Evolutionary conservation across 2,888 invertebrate genomes (phyloP).

Genomic region (Tuberolachnus salignus): DNA sequence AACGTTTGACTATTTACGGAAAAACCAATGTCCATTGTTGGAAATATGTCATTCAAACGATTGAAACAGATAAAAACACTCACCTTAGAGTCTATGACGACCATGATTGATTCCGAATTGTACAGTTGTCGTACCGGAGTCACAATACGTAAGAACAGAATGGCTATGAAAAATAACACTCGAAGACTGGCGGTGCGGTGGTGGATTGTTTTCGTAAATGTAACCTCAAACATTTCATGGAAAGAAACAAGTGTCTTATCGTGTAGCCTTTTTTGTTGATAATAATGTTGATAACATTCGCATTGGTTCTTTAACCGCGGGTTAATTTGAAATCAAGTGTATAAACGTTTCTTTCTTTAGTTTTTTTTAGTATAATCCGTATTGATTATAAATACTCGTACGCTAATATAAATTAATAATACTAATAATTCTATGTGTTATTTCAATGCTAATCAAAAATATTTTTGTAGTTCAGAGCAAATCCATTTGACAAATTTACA

Average conservation of each 20-base stretch:
- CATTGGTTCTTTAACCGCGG: background rate
- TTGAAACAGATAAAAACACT: slow-evolving; percentile 36
- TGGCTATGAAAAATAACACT: background rate
- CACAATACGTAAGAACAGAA: slow-evolving; percentile 18
- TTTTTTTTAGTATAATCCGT: too few species aligned
- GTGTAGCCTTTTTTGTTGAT: background rate
- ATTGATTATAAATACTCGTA: too few species aligned
- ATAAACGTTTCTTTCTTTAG: background rate
- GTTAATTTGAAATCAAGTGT: background rate
- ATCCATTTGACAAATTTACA: too few species aligned
- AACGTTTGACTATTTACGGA: background rate
- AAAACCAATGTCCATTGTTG: background rate
- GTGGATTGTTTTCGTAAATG: slow-evolving; percentile 27
- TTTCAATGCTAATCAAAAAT: too few species aligned
- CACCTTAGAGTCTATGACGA: slow-evolving; percentile 39
- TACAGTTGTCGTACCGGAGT: background rate
- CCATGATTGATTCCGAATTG: slow-evolving; percentile 22
- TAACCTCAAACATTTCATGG: slow-evolving; percentile 54
- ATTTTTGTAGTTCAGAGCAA: too few species aligned
- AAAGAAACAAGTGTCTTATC: background rate
- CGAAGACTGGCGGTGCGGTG: background rate
- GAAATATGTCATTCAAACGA: background rate
- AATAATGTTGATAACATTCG: background rate
- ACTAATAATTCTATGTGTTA: too few species aligned
- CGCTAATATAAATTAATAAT: too few species aligned